Conservation (phyloP, 2,113 vertebrate genomes). For the Paradoxurus hermaphroditus region DNA sequence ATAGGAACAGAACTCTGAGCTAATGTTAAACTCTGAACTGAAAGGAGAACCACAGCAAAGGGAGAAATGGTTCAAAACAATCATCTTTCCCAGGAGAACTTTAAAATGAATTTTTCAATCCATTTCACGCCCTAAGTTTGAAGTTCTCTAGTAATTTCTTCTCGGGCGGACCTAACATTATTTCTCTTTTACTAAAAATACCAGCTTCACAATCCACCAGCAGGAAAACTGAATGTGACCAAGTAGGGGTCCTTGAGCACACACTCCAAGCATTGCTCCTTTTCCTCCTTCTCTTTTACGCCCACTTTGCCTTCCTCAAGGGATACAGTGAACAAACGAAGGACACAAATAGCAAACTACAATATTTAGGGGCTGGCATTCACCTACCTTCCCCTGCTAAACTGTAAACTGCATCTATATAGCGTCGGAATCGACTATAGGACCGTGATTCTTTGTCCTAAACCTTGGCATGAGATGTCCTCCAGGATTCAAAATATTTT, state of each 20-base stretch:
- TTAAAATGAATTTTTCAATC: background rate
- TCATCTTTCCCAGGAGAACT: background rate
- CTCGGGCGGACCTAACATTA: background rate
- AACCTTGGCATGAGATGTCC: background rate
- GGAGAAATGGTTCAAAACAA: background rate
- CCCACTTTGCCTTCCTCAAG: background rate
- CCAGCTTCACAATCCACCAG: background rate
- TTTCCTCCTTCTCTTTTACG: background rate
- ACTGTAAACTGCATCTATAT: background rate
- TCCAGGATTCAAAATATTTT: background rate
- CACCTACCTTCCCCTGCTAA: background rate
- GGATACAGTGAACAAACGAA: background rate
- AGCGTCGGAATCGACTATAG: background rate
- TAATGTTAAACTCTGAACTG: background rate
- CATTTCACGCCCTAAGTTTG: background rate
- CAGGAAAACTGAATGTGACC: background rate
- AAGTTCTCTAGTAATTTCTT: background rate
- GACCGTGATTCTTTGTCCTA: background rate
- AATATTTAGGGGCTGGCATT: background rate
- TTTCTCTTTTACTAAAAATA: background rate
- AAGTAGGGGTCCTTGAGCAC: background rate
- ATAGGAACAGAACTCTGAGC: conserved; percentile 2
- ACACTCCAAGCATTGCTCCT: fast-evolving
- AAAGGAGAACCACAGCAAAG: background rate
- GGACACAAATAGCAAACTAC: background rate